Evolutionary conservation across 1,140 invertebrate genomes (phyloP), one percentile per base, ranked within the genome.

Genomic region (Orius insidiosus): DNA sequence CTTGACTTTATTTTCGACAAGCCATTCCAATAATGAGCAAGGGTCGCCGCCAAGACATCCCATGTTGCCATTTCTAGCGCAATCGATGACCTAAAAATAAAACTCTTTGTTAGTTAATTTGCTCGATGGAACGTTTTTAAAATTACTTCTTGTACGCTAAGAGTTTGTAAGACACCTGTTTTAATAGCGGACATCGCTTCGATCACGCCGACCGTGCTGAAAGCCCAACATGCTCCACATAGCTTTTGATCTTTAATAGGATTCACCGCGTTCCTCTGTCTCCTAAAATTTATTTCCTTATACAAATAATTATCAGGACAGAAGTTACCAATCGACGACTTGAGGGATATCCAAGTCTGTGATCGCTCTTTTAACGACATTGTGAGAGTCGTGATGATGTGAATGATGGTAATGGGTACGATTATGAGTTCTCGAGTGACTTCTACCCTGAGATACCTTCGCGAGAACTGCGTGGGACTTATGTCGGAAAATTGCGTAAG

Each of bases 191-290:
- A 63, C 80, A 85, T 83, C 1, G 78, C 71, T 62, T 89, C 85
- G 33, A 79, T 70, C 5, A 75, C 75, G 56, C 80, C 80, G 1
- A 85, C 67, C 0, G 76, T 74, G 57, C 80, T 84, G 60, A 85
- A 85, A 0, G 85, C 85, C 84, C 84, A 90, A 61, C 85, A 89
- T 2, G 82, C 84, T 5, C 85, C 85, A 63, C 86, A 92, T 10
- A 66, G 54, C 6, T 74, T 74, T 59, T 92, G 86, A 58, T 78
- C 76, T 49, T 72, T 69, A 0, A 89, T 69, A 4, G 70, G 58
- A 6, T 74, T 75, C 13, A 89, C 61, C n/a, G 78, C 70, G 13
- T 70, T 72, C 56, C 74, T 75, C 1, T 71, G 61, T 48, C 83
- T 64, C 83, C 81, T 78, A 54, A 55, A 61, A 60, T 13, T 31